These are phyloP conservation scores for Leucopternis melanops DNA, from an alignment of 2,113 vertebrate species.

Conservation along the genomic window DNA sequence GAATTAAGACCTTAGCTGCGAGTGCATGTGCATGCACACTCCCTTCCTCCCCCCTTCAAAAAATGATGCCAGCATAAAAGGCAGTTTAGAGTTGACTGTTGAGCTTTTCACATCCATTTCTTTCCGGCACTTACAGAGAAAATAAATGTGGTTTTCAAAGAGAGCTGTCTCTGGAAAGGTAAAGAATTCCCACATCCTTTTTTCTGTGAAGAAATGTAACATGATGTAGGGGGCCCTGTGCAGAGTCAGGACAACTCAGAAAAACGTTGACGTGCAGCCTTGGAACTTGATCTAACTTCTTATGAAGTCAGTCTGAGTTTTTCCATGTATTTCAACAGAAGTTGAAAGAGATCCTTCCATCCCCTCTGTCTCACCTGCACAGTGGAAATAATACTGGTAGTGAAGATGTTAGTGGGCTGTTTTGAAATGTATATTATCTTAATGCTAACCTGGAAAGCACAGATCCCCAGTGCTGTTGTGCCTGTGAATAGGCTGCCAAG, in stretches of 20 bases:
- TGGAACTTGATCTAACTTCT: conserved; percentile 20
- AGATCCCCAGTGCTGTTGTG: too few relatives aligned
- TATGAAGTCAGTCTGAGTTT: neutral
- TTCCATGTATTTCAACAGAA: neutral
- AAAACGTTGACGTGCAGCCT: neutral
- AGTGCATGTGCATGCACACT: neutral
- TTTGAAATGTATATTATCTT: neutral
- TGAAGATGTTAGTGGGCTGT: neutral
- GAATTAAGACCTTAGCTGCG: conserved; percentile 60
- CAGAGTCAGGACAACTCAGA: conserved; percentile 20
- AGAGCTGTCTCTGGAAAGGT: conserved; percentile 28
- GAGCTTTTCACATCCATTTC: conserved; percentile 16
- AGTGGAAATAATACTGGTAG: neutral
- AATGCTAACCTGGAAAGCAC: too few relatives aligned
- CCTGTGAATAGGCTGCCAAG: too few relatives aligned
- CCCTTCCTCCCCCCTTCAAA: conserved; percentile 7
- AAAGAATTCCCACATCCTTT: conserved; percentile 36
- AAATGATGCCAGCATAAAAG: conserved; percentile 12
- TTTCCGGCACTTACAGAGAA: neutral
- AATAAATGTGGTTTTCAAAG: conserved; percentile 36
- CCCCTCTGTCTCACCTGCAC: neutral
- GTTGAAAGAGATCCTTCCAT: neutral
- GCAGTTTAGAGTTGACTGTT: neutral
- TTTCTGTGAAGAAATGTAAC: neutral
- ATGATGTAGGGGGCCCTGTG: conserved; percentile 10